A percentile compares a stretch with the other conserved stretches of the same genome.
These are phyloP conservation scores for Brachionus rubens DNA, from an alignment of 1,140 invertebrate genomes.

Conservation along the genomic window DNA sequence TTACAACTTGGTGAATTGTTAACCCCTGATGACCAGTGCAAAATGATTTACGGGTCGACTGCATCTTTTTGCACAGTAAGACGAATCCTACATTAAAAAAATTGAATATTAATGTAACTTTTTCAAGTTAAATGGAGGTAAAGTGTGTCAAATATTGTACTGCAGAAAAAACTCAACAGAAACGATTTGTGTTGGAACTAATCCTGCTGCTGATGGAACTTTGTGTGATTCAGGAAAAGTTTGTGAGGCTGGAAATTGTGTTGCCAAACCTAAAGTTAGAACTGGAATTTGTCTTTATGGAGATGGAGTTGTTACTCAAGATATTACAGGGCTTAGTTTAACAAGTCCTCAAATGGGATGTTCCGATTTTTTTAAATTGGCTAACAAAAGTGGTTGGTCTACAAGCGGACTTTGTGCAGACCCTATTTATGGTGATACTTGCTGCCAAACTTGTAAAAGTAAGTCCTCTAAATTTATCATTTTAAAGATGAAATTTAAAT, in stretches of 20 bases:
- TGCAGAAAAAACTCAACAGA: constrained; percentile 12
- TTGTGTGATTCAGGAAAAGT: constrained; percentile 33
- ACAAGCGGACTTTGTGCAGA: constrained; percentile 17
- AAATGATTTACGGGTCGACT: constrained; percentile 23
- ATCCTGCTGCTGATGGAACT: constrained; percentile 16
- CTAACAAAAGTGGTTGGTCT: neutral
- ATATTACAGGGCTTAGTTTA: neutral
- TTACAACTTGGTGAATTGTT: neutral
- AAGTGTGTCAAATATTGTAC: neutral
- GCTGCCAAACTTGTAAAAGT: constrained; percentile 37
- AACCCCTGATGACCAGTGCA: constrained; percentile 37
- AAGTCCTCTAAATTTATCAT: neutral
- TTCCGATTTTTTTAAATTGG: constrained; percentile 9
- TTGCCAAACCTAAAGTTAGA: neutral
- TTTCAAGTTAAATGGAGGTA: neutral
- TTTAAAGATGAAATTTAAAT: neutral
- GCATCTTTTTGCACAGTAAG: constrained; percentile 19
- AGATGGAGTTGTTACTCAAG: neutral
- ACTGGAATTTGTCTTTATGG: constrained; percentile 34
- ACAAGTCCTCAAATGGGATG: constrained; percentile 10
- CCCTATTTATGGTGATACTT: neutral
- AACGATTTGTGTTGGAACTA: neutral
- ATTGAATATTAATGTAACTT: neutral
- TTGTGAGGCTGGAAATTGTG: neutral
- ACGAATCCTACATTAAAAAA: neutral